Percentiles rank a stretch among this genome's conserved stretches.
phyloP scores from a whole-genome alignment of 2,888 invertebrate species.

The Taphrorychus bicolor region DNA sequence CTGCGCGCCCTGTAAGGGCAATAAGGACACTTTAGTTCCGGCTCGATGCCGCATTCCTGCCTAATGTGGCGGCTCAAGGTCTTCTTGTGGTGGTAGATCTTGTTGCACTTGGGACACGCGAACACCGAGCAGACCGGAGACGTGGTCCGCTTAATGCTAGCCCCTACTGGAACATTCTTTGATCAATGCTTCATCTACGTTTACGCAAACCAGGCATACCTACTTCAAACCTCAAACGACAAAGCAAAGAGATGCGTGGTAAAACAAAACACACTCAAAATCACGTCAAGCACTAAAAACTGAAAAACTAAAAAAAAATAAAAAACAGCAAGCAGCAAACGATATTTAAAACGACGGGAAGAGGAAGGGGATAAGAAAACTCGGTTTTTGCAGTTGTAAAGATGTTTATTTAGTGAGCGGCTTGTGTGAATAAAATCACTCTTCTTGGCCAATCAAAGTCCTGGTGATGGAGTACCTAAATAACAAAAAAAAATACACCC shows the following conservation, averaged over 20 bases:
- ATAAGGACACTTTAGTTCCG: conserved; percentile 76
- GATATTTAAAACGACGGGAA: neutral
- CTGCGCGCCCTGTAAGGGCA: conserved; percentile 75
- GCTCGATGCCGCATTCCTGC: conserved; percentile 66
- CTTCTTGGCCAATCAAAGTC: too few relatives aligned
- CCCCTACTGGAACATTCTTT: conserved; percentile 27
- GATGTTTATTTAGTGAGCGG: too few relatives aligned
- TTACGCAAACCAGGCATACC: conserved; percentile 19
- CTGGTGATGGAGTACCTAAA: too few relatives aligned
- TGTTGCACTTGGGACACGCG: conserved; percentile 60
- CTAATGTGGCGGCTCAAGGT: conserved; percentile 61
- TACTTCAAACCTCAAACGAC: conserved; percentile 23
- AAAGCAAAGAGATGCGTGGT: conserved; percentile 19
- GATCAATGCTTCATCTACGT: too few relatives aligned
- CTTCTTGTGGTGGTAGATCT: conserved; percentile 62
- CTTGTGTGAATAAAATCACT: too few relatives aligned
- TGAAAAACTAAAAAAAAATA: conserved; percentile 18
- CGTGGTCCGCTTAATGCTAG: neutral
- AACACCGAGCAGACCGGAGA: too few relatives aligned
- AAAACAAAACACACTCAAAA: conserved; percentile 5
- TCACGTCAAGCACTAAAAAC: too few relatives aligned
- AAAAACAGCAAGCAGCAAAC: conserved; percentile 6
- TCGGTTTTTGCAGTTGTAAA: neutral
- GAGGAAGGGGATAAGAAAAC: neutral
- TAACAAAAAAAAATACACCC: too few relatives aligned